These are phyloP conservation scores for Chionomys nivalis DNA, from an alignment of 2,113 vertebrate genomes.

Conservation along the genomic window DNA sequence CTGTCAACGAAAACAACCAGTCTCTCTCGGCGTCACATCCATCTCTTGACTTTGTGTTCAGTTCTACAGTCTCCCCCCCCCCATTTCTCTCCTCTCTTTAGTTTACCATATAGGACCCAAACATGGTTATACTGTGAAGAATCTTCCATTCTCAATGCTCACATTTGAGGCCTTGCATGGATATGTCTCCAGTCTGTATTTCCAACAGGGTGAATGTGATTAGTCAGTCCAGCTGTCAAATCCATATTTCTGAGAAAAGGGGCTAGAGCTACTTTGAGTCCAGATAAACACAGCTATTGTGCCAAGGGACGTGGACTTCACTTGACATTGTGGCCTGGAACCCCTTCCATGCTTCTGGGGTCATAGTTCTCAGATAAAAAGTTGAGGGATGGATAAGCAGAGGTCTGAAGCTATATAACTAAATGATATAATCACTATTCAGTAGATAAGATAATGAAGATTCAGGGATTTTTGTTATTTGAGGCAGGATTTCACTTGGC, in stretches of 20 bases:
- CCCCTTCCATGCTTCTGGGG: not conserved
- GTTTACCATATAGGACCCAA: not conserved
- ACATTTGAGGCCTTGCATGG: not conserved
- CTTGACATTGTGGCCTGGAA: not conserved
- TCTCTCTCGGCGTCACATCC: fast-evolving
- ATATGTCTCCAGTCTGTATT: not conserved
- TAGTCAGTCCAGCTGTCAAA: not conserved
- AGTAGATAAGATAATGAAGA: not conserved
- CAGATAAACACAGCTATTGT: not conserved
- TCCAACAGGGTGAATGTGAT: not conserved
- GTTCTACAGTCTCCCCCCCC: not conserved
- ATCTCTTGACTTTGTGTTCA: not conserved
- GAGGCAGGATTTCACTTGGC: no score
- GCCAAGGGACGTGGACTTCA: not conserved
- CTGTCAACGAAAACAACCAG: fast-evolving
- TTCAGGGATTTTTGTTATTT: not conserved
- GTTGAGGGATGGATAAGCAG: not conserved
- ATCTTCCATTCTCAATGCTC: not conserved
- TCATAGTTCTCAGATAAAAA: not conserved
- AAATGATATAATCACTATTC: not conserved
- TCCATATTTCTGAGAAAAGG: not conserved
- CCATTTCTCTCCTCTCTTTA: not conserved
- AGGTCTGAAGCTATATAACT: not conserved
- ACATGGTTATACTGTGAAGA: not conserved
- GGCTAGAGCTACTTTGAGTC: not conserved